phyloP scores from a whole-genome alignment of 2,888 invertebrate genomes.

The Clusia tigrina region DNA sequence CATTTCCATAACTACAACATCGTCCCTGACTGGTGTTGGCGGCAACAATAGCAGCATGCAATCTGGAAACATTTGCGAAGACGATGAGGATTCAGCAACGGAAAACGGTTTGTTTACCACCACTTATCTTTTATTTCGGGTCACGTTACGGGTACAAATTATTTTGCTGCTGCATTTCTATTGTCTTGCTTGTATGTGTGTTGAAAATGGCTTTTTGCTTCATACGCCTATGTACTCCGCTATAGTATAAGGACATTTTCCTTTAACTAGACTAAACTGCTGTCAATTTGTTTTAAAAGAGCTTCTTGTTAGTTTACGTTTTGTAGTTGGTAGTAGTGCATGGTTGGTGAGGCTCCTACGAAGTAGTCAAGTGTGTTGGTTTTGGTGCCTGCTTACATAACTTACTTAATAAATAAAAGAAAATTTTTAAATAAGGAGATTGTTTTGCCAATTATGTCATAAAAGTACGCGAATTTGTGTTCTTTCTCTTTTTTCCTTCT shows the following conservation, averaged over 20 bases:
- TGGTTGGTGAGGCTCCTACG: not conserved
- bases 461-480: too few species aligned
- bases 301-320: slow-evolving; percentile 1
- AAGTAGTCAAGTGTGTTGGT: not conserved
- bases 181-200: too few species aligned
- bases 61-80: slow-evolving; percentile 43
- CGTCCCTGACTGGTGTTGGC: slow-evolving; percentile 22
- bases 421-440: too few species aligned
- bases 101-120: slow-evolving; percentile 55
- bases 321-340: not conserved
- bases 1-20: slow-evolving; percentile 38
- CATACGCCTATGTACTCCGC: too few species aligned
- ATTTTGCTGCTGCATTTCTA: too few species aligned
- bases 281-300: not conserved
- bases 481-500: too few species aligned
- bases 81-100: slow-evolving; percentile 56
- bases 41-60: slow-evolving; percentile 26
- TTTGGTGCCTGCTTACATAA: not conserved
- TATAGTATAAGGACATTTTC: too few species aligned
- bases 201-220: too few species aligned
- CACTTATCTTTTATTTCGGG: too few species aligned
- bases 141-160: too few species aligned
- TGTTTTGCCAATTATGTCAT: too few species aligned
- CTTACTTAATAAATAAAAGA: too few species aligned
- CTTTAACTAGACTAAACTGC: not conserved